These are phyloP conservation scores for Scomber colias DNA, from an alignment of 2,113 vertebrate species.

Conservation along the genomic window DNA sequence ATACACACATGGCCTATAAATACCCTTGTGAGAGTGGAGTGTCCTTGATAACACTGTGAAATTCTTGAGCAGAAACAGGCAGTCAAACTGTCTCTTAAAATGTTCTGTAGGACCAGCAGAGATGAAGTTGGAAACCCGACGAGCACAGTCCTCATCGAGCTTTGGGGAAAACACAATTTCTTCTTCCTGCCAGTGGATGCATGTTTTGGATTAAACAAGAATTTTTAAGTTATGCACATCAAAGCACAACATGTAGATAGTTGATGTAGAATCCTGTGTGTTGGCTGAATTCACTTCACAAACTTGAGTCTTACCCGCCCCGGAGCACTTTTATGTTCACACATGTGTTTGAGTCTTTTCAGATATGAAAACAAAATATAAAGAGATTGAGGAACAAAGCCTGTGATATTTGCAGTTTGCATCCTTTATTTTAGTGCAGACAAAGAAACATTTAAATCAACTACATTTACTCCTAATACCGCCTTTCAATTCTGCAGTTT, in stretches of 20 bases:
- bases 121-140: constrained; percentile 19
- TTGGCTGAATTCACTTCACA: neutral
- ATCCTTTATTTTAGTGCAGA: neutral
- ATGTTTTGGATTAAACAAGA: constrained; percentile 41
- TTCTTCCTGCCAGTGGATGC: constrained; percentile 17
- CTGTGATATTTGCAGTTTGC: neutral
- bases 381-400: neutral
- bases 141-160: neutral
- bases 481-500: neutral
- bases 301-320: neutral
- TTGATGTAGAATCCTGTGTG: constrained; percentile 11
- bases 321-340: constrained; percentile 24
- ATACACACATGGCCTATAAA: constrained; percentile 49
- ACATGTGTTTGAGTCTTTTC: constrained; percentile 22
- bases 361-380: constrained; percentile 20
- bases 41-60: constrained; percentile 58
- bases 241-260: constrained; percentile 47
- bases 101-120: constrained; percentile 26
- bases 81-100: constrained; percentile 53
- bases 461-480: neutral
- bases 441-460: neutral
- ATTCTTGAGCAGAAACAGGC: constrained; percentile 49
- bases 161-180: constrained; percentile 15
- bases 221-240: constrained; percentile 42
- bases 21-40: constrained; percentile 42